Base-by-base conservation (phyloP, 2,888 invertebrate genomes). In the Chromoteleia sp. region DNA sequence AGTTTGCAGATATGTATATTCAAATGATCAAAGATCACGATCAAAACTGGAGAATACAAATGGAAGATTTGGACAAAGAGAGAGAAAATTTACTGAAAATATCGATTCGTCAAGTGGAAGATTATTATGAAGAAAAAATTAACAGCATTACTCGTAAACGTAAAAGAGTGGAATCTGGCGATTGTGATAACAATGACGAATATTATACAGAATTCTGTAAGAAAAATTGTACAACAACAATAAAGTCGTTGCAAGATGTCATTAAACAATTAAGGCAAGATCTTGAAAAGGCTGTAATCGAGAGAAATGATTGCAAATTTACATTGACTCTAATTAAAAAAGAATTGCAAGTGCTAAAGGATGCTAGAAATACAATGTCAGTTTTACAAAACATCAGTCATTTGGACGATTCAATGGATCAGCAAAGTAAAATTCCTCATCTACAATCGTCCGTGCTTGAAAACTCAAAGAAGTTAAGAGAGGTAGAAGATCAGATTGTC, bases 111-210 rank as follows among this genome's bases (percentile, higher is more conserved):
- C 84, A 86, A 54, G 83, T 89, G 0, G 85, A 90, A 68, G 83
- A 71, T 29, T 88, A 86, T 74, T 89, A 87, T 54, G 86, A 87
- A 21, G 86, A 88, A n/a, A 83, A 86, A 36, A 80, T 89, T 14
- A 82, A 85, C 15, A 85, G 79, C 21, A 82, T 71, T 12, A 84
- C 73, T 29, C 85, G 85, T 10, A 89, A 89, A 52, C 81, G 87
- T 1, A 87, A 83, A 54, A 83, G 83, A 52, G 73, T 56, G 2
- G 86, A 87, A 25, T 68, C 74, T 12, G 86, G 83, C 0, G 86
- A 88, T 45, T 77, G 41, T 3, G 84, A 85, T 8, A 84, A 86
- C 7, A 19, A 43, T n/a, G 7, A 68, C 7, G 21, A 25, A 25
- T 6, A 25, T 25, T 25, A 0, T 81, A 54, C 76, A 3, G 75